Evolutionary conservation across 2,113 vertebrate genomes (phyloP), one percentile per base, ranked within the genome.

Genomic region (mouse (Mus musculus)): DNA sequence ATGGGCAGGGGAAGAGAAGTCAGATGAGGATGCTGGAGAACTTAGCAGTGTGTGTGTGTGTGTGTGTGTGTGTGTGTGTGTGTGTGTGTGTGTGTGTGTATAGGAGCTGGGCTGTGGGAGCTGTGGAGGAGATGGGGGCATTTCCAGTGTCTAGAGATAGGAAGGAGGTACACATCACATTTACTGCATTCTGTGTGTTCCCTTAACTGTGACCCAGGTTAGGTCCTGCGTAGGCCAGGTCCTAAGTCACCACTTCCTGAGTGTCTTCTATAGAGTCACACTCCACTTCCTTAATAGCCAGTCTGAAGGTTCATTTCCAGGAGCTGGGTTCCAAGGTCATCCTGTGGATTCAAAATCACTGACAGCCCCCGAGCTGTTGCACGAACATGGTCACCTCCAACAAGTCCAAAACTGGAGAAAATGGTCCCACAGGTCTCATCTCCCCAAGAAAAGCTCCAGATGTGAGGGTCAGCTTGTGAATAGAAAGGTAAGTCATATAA

Each of bases 121-220:
- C 19, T 8, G 65, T 12, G 63, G 76, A 75, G 46, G 30, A 77
- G 28, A 63, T 46, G 56, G 28, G 46, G 7, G 19, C 7, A 26
- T n/a, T 85, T 71, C 39, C 20, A 16, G 11, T 39, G 26, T 42
- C 75, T 61, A 49, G 75, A 52, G 61, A 28, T 24, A 28, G 0
- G 61, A 20, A 1, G 14, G n/a, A 67, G 54, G 52, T 26, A 5
- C 46, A 59, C 2, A 13, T 75, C 14, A 22, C 33, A 33, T 73
- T 49, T 65, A 13, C 42, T 71, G 0, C 3, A 1, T 65, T 10
- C 22, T 24, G 2, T 0, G 1, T 12, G 16, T 63, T 59, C 56
- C n/a, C 56, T 75, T 52, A 39, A 36, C 67, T n/a, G 49, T 63
- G 82, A 85, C 30, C 14, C 67, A 81, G 78, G 20, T 59, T 59